Evolutionary conservation across 2,797 vertebrate genomes (phyloP), one percentile per base, ranked within the genome.

Genomic region (Toxotes lorentzi): DNA sequence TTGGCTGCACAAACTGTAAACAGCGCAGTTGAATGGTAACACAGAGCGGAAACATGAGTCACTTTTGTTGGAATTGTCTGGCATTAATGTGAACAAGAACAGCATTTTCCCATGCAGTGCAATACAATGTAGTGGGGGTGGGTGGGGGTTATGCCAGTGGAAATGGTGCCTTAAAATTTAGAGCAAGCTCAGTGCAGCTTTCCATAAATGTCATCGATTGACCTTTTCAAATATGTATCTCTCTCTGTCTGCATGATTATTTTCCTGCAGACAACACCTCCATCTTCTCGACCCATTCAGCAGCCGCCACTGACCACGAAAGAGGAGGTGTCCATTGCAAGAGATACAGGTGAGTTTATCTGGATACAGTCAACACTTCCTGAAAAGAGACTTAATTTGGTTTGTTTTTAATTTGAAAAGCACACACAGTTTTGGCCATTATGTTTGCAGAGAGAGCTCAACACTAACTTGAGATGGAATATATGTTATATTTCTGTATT

Each of bases 231-330:
- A 78, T 32, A 43, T 70, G 9, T 48, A 4, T 57, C 1, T 45
- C 11, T 73, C 23, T 54, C 16, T 81, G 24, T 71, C n/a, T 67
- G 30, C 34, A 17, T 79, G n/a, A 59, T 53, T 58, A 0, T 64
- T 50, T 81, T 61, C 40, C 60, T 70, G 63, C 88, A 96, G 95
- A 93, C 90, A 0, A 70, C 92, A 9, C 81, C 90, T 23, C 91
- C 91, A 17, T 84, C 94, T 5, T 90, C 91, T 4, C 84, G 81
- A 1, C 95, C 95, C 5, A 94, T 96, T n/a, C 94, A 90, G 48
- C 89, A 88, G 79, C 94, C 95, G 0, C 95, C 95, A 0, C 70
- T 96, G 34, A 88, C 24, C 6, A 84, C 10, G 63, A 91, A 74
- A 7, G 83, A 74, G 19, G 76, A 87, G 6, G 72, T 38, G 24